Conservation (phyloP, 2,888 invertebrate species). For the Andrena flavipes region DNA sequence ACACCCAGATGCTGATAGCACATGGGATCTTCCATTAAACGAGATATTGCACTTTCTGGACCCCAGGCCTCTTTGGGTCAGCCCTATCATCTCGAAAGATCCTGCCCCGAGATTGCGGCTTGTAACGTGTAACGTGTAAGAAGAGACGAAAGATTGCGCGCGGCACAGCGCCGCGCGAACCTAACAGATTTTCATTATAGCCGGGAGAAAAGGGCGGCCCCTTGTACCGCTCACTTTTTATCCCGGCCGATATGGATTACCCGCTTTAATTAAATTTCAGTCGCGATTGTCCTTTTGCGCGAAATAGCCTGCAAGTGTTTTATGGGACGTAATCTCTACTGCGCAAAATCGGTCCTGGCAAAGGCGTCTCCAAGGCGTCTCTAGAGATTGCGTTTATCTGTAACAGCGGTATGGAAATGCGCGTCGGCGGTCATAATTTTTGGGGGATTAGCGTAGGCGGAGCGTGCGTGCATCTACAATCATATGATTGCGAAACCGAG, state of each 20-base stretch:
- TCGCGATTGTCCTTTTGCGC: not conserved
- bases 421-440: not conserved
- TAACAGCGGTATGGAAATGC: not conserved
- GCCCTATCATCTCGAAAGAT: conserved; percentile 6
- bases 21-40: conserved; percentile 32
- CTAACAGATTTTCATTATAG: conserved; percentile 9
- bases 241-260: not conserved
- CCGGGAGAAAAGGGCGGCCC: not conserved
- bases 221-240: not conserved
- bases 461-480: not conserved
- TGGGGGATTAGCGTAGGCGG: conserved; percentile 15
- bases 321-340: not conserved
- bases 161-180: not conserved
- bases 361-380: not conserved
- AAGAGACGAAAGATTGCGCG: conserved; percentile 1
- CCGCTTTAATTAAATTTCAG: conserved; percentile 5
- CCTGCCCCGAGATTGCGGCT: conserved; percentile 8
- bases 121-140: conserved; percentile 7
- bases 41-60: conserved; percentile 33
- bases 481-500: not conserved
- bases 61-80: conserved; percentile 10
- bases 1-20: conserved; percentile 42
- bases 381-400: conserved; percentile 15
- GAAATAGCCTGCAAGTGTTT: not conserved
- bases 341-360: not conserved